phyloP scores from a whole-genome alignment of 1,140 invertebrate genomes.

The Camponotus pennsylvanicus region DNA sequence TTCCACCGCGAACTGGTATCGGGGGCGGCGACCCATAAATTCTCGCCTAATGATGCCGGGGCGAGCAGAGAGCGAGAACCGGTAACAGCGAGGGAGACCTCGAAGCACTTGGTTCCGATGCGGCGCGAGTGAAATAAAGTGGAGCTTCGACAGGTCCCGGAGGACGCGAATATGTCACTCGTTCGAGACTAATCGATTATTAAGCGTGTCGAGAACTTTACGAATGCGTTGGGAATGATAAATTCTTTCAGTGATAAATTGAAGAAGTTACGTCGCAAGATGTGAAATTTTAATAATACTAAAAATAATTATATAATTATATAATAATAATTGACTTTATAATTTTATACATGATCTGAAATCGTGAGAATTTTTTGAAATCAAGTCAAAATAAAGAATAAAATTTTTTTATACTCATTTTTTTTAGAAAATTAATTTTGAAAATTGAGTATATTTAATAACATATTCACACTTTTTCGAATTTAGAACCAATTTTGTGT shows the following conservation, averaged over 20 bases:
- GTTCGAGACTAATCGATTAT: slow-evolving; percentile 55
- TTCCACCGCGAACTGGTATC: slow-evolving; percentile 52
- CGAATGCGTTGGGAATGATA: background rate
- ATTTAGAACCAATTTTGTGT: too few relatives aligned
- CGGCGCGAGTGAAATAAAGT: slow-evolving; percentile 50
- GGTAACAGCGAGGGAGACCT: slow-evolving; percentile 17
- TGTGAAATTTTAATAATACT: background rate
- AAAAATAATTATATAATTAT: background rate
- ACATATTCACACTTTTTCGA: too few relatives aligned
- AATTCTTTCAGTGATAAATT: background rate
- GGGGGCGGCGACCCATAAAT: slow-evolving; percentile 65
- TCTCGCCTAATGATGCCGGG: slow-evolving; percentile 59
- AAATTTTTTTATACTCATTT: too few relatives aligned
- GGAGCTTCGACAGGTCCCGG: slow-evolving; percentile 48
- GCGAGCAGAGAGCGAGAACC: background rate
- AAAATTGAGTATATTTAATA: too few relatives aligned
- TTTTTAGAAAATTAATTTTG: too few relatives aligned
- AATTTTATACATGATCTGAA: too few relatives aligned
- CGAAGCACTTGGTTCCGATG: slow-evolving; percentile 40
- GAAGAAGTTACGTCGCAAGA: background rate
- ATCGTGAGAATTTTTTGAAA: too few relatives aligned
- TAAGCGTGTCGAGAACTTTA: background rate
- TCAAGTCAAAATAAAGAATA: too few relatives aligned
- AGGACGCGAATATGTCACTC: slow-evolving; percentile 26
- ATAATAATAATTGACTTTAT: too few relatives aligned